Base-by-base conservation (phyloP, 2,113 vertebrate genomes). In the Mobula hypostoma region DNA sequence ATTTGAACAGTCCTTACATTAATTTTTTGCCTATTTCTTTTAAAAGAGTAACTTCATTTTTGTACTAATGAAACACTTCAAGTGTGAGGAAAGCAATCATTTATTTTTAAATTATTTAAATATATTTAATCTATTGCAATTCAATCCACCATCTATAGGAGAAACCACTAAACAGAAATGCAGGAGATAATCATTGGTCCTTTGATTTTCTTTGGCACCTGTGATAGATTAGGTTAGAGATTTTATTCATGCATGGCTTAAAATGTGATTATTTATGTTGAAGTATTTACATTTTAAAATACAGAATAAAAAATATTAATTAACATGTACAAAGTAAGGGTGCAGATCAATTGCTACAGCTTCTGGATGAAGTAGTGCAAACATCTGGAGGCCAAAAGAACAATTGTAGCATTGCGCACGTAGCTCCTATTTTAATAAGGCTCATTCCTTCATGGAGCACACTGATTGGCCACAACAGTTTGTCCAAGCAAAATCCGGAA, bases 401-500 rank as follows among this genome's bases (percentile, higher is more conserved):
- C 19, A 29, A 29, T 4, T 14, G 68, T 72, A 15, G 9, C 1
- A 27, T 36, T 72, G 66, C 48, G 5, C 48, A 3, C 48, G 40
- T 48, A 40, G 48, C 91, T 74, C 32, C 68, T 74, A 29, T 29
- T 93, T 93, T 56, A 74, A 74, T 74, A 15, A 93, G 24, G 68
- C 74, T 24, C 11, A 74, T 93, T 72, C n/a, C 70, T n/a, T 29
- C 63, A 66, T 12, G 32, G 85, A 90, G 9, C 5, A 48, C 21
- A 83, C 78, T 83, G 63, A 91, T 11, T 94, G 58, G 61, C 66
- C 2, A 4, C 48, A 82, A 32, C 61, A 72, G 68, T 82, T 70
- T 95, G 83, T 95, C 96, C 95, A 95, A 96, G 95, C 94, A 95
- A 95, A 96, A 21, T 74, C 95, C 95, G 78, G 95, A 95, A 94